phyloP scores from a whole-genome alignment of 2,797 vertebrate species.

The Chromis chromis region DNA sequence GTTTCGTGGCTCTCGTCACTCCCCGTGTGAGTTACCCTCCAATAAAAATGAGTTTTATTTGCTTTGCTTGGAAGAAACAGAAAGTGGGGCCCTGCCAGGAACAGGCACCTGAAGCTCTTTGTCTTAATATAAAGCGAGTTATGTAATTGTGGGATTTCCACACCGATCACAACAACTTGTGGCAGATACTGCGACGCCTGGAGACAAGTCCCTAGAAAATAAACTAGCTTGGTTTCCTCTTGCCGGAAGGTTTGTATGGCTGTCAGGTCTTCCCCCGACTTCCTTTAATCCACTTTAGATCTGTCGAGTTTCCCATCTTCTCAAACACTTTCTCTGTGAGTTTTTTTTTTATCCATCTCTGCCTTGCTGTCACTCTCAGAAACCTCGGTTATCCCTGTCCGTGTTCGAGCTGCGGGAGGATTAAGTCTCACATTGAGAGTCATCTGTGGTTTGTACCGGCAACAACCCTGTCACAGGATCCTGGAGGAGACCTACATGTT shows the following conservation, averaged over 20 bases:
- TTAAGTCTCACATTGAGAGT: constrained; percentile 44
- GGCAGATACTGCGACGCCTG: constrained; percentile 57
- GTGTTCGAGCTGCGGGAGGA: constrained; percentile 49
- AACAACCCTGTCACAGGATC: constrained; percentile 27
- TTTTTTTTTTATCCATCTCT: constrained; percentile 30
- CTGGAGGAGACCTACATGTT: constrained; percentile 26
- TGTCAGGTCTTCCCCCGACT: constrained; percentile 57
- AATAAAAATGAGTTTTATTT: constrained; percentile 1
- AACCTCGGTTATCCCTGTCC: constrained; percentile 41
- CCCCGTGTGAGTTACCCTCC: background rate
- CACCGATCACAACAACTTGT: constrained; percentile 47
- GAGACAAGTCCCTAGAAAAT: constrained; percentile 57
- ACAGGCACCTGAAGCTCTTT: constrained; percentile 5
- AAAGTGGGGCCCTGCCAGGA: constrained; percentile 15
- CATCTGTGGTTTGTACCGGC: constrained; percentile 40
- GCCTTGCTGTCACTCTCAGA: constrained; percentile 45
- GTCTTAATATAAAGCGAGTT: constrained; percentile 60
- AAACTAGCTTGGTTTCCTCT: constrained; percentile 61
- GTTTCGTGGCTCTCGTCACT: constrained; percentile 32
- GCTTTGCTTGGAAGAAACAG: background rate
- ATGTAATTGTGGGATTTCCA: constrained; percentile 69
- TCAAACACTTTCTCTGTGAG: constrained; percentile 32
- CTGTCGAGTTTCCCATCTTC: constrained; percentile 37
- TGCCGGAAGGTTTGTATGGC: constrained; percentile 40
- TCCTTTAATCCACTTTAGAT: constrained; percentile 57